A percentile compares a stretch with the other conserved stretches of the same genome.
These are phyloP conservation scores for Gandaritis pyraliata DNA, from an alignment of 2,888 invertebrate genomes.

Conservation along the genomic window DNA sequence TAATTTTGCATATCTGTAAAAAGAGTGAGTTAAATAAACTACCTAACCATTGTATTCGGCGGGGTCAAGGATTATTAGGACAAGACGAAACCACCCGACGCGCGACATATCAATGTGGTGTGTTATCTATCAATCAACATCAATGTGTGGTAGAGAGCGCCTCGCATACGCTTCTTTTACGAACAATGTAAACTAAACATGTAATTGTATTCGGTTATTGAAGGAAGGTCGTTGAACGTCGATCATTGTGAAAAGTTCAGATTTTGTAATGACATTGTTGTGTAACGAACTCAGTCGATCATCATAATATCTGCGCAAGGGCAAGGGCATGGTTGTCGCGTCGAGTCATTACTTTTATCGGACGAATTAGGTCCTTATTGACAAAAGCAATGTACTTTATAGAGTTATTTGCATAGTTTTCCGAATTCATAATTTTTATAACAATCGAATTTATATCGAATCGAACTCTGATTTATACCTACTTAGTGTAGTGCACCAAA, in stretches of 20 bases:
- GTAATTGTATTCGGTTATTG: not conserved
- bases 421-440: no score
- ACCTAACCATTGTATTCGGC: conserved; percentile 12
- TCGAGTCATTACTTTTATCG: no score
- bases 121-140: conserved; percentile 7
- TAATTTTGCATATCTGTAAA: not conserved
- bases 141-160: not conserved
- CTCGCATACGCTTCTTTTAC: not conserved
- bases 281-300: not conserved
- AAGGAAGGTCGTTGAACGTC: not conserved
- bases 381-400: no score
- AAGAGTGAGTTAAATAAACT: not conserved
- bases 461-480: no score
- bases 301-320: not conserved
- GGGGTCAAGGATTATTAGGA: conserved; percentile 15
- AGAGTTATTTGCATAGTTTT: no score
- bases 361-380: no score
- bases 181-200: not conserved
- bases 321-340: not conserved
- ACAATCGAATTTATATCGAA: no score
- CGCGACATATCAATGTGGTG: not conserved
- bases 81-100: conserved; percentile 1
- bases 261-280: not conserved
- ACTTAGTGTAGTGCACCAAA: no score
- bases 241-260: not conserved